Evolutionary conservation across 1,140 invertebrate species (phyloP).

Genomic region (Globodera ellingtonae): DNA sequence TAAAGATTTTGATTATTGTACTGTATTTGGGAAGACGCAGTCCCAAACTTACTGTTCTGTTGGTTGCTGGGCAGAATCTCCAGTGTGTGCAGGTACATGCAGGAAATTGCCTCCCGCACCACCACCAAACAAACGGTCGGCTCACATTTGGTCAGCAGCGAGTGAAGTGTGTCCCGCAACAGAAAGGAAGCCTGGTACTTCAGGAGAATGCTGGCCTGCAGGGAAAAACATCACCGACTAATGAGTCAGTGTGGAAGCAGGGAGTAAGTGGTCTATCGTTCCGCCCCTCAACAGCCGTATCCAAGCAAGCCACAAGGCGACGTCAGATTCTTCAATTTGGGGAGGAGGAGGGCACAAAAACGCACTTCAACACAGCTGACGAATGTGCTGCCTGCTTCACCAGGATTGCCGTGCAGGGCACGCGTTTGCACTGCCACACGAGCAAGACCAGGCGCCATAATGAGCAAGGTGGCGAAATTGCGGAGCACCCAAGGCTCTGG

Average conservation of each 20-base stretch:
- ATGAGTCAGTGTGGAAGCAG: not conserved
- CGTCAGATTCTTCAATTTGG: not conserved
- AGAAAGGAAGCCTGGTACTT: not conserved
- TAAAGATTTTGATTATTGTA: not conserved
- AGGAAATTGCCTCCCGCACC: slow-evolving; percentile 12
- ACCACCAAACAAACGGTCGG: slow-evolving; percentile 22
- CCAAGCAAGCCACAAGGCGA: not conserved
- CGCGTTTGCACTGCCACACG: slow-evolving; percentile 29
- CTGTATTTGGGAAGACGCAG: not conserved
- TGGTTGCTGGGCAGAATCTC: slow-evolving; percentile 15
- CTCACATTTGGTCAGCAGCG: slow-evolving; percentile 10
- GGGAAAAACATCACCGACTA: not conserved
- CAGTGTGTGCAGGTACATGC: slow-evolving; percentile 13
- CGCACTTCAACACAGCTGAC: slow-evolving; percentile 38
- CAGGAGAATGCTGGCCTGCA: slow-evolving; percentile 26
- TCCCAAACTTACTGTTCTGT: slow-evolving; percentile 1
- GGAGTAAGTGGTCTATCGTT: too few species aligned
- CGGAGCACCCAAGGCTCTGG: slow-evolving; percentile 38
- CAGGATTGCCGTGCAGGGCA: slow-evolving; percentile 17
- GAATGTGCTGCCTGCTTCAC: slow-evolving; percentile 32
- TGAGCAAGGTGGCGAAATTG: slow-evolving; percentile 38
- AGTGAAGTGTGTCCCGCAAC: slow-evolving; percentile 16
- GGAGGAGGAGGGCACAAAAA: not conserved
- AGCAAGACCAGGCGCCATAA: slow-evolving; percentile 25
- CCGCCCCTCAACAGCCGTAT: not conserved